A percentile compares a stretch with the other conserved stretches of the same genome.
Conservation (phyloP, 37 sponge, comb jelly and placozoan genomes). For the Aplysina aerophoba region DNA sequence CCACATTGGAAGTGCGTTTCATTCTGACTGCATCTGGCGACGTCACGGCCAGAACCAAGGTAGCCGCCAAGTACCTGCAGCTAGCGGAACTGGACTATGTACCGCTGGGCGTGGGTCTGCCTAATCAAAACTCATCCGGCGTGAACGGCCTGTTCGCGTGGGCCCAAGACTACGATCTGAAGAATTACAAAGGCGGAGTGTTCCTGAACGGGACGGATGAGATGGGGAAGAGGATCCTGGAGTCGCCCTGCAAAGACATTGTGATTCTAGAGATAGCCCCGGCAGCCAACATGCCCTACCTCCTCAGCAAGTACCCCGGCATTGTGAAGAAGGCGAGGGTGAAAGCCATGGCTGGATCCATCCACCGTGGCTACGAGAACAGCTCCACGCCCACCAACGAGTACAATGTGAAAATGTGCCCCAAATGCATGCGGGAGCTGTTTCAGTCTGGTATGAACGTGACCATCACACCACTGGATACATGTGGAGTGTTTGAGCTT, state of each 20-base stretch:
- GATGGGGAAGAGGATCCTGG: conserved; percentile 60
- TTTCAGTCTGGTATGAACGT: conserved; percentile 62
- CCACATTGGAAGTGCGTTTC: conserved; percentile 63
- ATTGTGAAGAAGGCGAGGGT: conserved; percentile 57
- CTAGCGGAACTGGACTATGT: conserved; percentile 58
- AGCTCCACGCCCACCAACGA: conserved; percentile 44
- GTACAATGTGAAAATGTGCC: conserved; percentile 76
- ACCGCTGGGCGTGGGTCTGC: conserved; percentile 68
- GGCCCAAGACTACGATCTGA: conserved; percentile 50
- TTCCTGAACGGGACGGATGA: conserved; percentile 57
- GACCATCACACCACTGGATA: conserved; percentile 75
- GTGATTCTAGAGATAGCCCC: conserved; percentile 77
- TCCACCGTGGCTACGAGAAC: conserved; percentile 60
- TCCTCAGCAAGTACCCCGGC: conserved; percentile 55
- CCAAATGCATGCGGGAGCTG: conserved; percentile 49
- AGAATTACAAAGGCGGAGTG: conserved; percentile 65
- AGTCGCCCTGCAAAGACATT: conserved; percentile 16
- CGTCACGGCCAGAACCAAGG: conserved; percentile 62
- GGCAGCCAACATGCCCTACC: conserved; percentile 67
- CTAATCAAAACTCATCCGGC: background rate
- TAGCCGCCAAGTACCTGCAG: conserved; percentile 62
- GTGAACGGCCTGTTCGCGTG: conserved; percentile 40
- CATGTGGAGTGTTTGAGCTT: conserved; percentile 41
- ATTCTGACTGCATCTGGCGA: conserved; percentile 70
- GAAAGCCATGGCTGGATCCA: conserved; percentile 73